Base-by-base conservation (phyloP, 2,797 vertebrate species). In the Artibeus lituratus region DNA sequence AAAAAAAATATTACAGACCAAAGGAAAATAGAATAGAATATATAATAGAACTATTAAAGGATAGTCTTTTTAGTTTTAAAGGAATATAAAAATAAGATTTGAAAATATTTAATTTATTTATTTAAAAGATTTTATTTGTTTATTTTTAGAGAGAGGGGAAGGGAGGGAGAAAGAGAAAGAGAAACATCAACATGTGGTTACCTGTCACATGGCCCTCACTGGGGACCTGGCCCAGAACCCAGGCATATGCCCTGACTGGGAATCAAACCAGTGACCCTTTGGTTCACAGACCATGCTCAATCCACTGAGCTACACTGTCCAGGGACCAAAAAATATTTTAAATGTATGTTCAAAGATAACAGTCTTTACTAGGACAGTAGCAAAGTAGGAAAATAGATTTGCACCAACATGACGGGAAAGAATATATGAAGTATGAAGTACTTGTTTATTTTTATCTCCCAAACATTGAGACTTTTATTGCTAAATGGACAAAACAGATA, bases 381-480 rank as follows among this genome's bases (percentile, higher is more conserved):
- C 51, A 96, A 32, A 86, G 32, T 59, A 2, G 55, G 29, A 59
- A 84, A 92, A 81, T 57, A 67, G 44, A 67, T 73, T 49, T 94
- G 3, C 4, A 86, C 42, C 32, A 80, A 21, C 35, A 24, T 88
- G 55, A 86, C 14, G 37, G 29, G 26, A 92, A 83, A 73, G 39
- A 84, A 74, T 89, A 88, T n/a, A 14, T 26, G 44, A 91, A 49
- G 6, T 77, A 53, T 86, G 73, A 74, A 87, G 3, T 69, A 6
- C 11, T 87, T 32, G 7, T 78, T 90, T 16, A 24, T 78, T 70
- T 93, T 95, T 84, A 83, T 69, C 21, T 10, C 19, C 19, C 14
- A 95, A 96, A 90, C n/a, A 78, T 53, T 87, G 77, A 84, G 12
- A 87, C 29, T 93, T 88, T 87, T 67, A 67, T 73, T 93, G 55